phyloP scores from a whole-genome alignment of 2,113 vertebrate species.

The Nesogale talazaci region DNA sequence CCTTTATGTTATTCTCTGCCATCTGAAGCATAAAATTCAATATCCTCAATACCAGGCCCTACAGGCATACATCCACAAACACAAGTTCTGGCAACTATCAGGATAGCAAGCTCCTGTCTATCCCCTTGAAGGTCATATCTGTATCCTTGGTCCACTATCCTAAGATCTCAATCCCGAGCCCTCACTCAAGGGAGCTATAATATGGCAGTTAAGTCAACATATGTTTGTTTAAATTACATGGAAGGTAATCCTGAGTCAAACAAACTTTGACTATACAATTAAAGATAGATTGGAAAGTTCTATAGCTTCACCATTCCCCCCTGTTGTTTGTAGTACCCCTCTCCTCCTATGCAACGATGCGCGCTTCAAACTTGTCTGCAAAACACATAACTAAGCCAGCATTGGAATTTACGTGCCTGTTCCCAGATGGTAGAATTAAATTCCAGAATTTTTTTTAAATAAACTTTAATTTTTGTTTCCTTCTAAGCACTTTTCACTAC shows the following conservation, averaged over 20 bases:
- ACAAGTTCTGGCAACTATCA: not conserved
- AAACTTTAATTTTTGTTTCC: conserved; percentile 30
- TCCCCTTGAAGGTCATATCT: not conserved
- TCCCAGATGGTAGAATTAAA: conserved; percentile 6
- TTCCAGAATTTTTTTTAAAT: conserved; percentile 22
- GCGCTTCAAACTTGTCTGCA: conserved; percentile 8
- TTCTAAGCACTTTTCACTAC: not conserved
- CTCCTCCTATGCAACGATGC: not conserved
- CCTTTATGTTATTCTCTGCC: no score
- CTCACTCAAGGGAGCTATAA: not conserved
- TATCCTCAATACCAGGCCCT: not conserved
- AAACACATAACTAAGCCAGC: conserved; percentile 46
- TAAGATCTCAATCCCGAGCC: not conserved
- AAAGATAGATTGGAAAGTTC: not conserved
- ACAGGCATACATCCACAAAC: not conserved
- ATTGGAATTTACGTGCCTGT: conserved; percentile 33
- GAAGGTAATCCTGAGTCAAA: conserved; percentile 16
- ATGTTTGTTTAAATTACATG: not conserved
- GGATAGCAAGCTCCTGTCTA: not conserved
- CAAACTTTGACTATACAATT: conserved; percentile 40
- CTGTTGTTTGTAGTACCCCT: not conserved
- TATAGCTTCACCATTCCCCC: not conserved
- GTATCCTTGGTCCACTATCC: not conserved
- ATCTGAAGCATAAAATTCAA: not conserved
- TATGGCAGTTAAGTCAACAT: not conserved